phyloP scores from a whole-genome alignment of 2,888 invertebrate genomes.

The Sminthurides aquaticus region DNA sequence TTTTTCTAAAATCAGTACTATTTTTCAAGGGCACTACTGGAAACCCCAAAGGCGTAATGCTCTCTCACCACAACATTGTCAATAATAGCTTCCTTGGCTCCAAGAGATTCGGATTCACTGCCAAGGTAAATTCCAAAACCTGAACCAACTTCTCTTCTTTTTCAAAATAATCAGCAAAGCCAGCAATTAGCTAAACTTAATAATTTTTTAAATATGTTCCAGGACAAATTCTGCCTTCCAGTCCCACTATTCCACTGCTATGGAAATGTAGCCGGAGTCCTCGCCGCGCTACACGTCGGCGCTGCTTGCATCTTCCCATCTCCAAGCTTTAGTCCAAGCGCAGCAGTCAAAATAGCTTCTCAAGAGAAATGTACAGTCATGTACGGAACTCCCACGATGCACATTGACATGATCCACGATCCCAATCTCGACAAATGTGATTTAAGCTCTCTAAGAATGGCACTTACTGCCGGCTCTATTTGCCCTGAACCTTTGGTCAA shows the following conservation, averaged over 20 bases:
- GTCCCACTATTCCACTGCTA: constrained; percentile 78
- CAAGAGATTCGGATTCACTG: constrained; percentile 25
- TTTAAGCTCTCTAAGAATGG: constrained; percentile 48
- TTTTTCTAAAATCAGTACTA: too few species aligned
- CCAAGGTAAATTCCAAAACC: constrained; percentile 22
- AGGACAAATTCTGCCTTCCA: constrained; percentile 42
- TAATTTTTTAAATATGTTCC: constrained; percentile 2
- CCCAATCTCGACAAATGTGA: constrained; percentile 51
- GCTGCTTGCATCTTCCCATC: constrained; percentile 58
- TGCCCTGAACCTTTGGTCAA: constrained; percentile 54
- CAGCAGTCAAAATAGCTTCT: constrained; percentile 52
- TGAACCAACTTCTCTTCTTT: neutral
- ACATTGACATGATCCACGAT: constrained; percentile 61
- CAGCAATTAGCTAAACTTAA: too few species aligned
- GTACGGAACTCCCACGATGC: constrained; percentile 74
- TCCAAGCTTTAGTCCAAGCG: constrained; percentile 54
- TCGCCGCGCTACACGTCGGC: constrained; percentile 56
- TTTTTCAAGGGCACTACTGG: constrained; percentile 49
- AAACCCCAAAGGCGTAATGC: constrained; percentile 49
- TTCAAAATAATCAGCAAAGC: too few species aligned
- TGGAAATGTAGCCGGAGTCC: constrained; percentile 60
- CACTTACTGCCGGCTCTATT: constrained; percentile 65
- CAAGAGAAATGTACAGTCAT: constrained; percentile 63
- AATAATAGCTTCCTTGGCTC: constrained; percentile 51
- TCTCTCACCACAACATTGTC: constrained; percentile 51